phyloP scores from a whole-genome alignment of 2,888 invertebrate species.

The Eustalomyia histrio region DNA sequence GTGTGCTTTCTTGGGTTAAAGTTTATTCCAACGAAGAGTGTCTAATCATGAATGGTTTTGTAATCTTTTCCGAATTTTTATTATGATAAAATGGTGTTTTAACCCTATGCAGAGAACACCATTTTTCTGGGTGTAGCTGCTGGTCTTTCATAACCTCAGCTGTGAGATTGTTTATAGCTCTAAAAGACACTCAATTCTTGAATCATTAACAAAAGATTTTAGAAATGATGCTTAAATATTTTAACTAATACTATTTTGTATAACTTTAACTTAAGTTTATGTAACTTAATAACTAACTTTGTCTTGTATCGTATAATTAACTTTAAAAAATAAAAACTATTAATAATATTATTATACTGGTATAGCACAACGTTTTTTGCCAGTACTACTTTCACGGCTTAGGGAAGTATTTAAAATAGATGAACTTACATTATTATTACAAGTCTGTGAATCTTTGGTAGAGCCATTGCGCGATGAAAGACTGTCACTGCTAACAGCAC shows the following conservation, averaged over 20 bases:
- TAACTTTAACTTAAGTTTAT: neutral
- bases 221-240: neutral
- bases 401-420: conserved; percentile 32
- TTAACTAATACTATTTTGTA: neutral
- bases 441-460: conserved; percentile 61
- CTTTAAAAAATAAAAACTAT: neutral
- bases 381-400: conserved; percentile 65
- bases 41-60: no score
- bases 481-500: conserved; percentile 10
- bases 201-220: neutral
- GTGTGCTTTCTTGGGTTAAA: no score
- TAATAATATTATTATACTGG: conserved; percentile 72
- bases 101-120: no score
- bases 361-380: conserved; percentile 76
- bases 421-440: conserved; percentile 56
- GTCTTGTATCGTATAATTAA: neutral
- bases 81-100: no score
- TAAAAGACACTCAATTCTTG: no score
- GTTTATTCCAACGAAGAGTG: no score
- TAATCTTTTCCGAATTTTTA: no score
- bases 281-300: neutral
- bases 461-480: conserved; percentile 47
- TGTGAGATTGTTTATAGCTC: no score
- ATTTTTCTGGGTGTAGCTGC: no score
- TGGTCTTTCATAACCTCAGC: no score